Base-by-base conservation (phyloP, 2,888 invertebrate species). In the Scaptomyza reducta region DNA sequence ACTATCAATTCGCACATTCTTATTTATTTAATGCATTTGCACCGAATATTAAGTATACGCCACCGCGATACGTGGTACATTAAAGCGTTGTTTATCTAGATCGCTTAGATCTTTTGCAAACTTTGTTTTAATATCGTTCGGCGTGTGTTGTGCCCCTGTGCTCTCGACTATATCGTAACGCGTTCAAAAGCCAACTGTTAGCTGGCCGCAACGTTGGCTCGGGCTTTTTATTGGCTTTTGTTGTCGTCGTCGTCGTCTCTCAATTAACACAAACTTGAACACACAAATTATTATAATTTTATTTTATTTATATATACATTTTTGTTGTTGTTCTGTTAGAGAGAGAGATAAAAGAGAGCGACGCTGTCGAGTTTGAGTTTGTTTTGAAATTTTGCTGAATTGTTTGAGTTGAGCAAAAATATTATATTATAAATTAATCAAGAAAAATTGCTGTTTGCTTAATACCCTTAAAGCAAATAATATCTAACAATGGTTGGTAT, bases 1-100 rank as follows among this genome's bases (percentile, higher is more conserved):
- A 90, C 75, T 49, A 89, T 77, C 77, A 90, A 79, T 81, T 90
- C 90, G 76, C 90, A 90, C 90, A 90, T 90, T 53, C 62, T 84
- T 59, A 70, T 64, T 50, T 61, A 14, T 49, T 10, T 29, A 18
- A 16, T 38, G 38, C 29, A 46, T 35, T 14, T 9, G 18, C 40
- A 45, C 31, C 6, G 35, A 31, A 14, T 31, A 55, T 78, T 51
- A 49, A 67, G 60, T 67, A 61, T 53, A 50, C 45, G 61, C 53
- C 60, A 47, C 38, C 16, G n/a, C 56, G 55, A 53, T 80, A 86
- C 83, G 80, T 83, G 70, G 59, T 60, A 47, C 59, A 56, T 49
- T 66, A 58, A 45, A 56, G 13, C 18, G 31, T 35, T n/a, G n/a
- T n/a, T n/a, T n/a, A n/a, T n/a, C 5, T 40, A 25, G 16, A 53